Evolutionary conservation across 1,140 invertebrate species (phyloP).

Genomic region (Thaumatotibia leucotreta): DNA sequence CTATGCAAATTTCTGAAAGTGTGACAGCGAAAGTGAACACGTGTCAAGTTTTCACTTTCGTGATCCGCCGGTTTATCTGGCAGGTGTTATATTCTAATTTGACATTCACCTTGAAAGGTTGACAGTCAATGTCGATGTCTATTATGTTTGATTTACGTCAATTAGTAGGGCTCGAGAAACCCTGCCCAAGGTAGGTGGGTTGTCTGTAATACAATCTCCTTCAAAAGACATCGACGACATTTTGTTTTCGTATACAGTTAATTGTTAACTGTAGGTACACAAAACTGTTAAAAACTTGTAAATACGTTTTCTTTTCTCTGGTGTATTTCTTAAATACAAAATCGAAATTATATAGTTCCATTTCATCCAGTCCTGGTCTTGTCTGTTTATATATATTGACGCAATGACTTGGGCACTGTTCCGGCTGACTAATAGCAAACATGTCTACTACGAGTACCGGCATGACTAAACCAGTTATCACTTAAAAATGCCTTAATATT

Average conservation of each 20-base stretch:
- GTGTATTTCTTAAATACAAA: background rate
- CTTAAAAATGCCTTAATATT: background rate
- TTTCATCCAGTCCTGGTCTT: background rate
- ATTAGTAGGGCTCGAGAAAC: background rate
- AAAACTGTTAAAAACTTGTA: too few relatives aligned
- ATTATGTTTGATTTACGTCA: background rate
- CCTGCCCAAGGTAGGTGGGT: background rate
- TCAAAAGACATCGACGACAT: background rate
- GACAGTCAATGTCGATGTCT: background rate
- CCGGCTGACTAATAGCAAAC: constrained; percentile 2
- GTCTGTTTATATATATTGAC: background rate
- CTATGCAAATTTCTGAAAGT: constrained; percentile 65
- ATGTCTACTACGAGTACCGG: too few relatives aligned
- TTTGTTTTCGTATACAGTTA: background rate
- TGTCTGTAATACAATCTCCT: background rate
- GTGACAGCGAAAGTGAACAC: constrained; percentile 54
- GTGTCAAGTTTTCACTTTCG: constrained; percentile 47
- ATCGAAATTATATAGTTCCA: background rate
- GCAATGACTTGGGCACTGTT: background rate
- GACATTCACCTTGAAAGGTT: constrained; percentile 43
- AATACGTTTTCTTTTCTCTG: too few relatives aligned
- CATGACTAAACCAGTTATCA: background rate
- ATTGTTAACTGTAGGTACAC: too few relatives aligned
- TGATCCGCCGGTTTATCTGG: constrained; percentile 20
- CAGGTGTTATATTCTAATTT: constrained; percentile 17